Evolutionary conservation across 2,113 vertebrate genomes (phyloP).

Genomic region (Nothocercus nigrocapillus): DNA sequence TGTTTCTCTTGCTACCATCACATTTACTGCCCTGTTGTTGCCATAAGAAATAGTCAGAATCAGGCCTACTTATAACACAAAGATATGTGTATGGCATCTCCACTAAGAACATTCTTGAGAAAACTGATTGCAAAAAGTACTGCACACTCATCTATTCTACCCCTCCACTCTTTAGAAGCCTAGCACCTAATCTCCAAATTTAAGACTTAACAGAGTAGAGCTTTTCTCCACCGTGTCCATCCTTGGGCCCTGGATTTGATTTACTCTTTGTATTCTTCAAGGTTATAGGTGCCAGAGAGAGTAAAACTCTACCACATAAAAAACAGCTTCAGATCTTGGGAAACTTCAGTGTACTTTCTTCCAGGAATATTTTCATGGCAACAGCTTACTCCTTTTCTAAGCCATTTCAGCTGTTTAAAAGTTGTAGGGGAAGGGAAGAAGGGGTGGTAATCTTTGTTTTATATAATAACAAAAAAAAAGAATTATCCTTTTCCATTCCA

Average conservation of each 20-base stretch:
- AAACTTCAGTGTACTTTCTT: neutral
- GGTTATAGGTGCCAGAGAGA: neutral
- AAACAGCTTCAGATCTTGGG: neutral
- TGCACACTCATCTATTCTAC: neutral
- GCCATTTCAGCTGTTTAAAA: neutral
- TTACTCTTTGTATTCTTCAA: neutral
- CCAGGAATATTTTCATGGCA: neutral
- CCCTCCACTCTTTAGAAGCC: neutral
- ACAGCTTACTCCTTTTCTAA: neutral
- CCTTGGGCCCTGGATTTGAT: neutral
- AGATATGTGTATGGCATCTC: neutral
- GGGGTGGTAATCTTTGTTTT: neutral
- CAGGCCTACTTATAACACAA: constrained; percentile 13
- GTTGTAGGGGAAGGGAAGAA: neutral
- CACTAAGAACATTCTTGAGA: neutral
- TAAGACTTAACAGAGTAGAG: neutral
- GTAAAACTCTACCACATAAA: neutral
- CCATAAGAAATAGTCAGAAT: neutral
- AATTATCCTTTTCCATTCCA: neutral
- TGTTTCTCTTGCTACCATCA: neutral
- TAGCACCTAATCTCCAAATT: neutral
- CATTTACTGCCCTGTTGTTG: neutral
- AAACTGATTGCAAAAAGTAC: neutral
- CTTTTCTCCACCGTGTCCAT: neutral
- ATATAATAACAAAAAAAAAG: neutral